Conservation (phyloP, 2,113 vertebrate species). For the Coryphaenoides rupestris region DNA sequence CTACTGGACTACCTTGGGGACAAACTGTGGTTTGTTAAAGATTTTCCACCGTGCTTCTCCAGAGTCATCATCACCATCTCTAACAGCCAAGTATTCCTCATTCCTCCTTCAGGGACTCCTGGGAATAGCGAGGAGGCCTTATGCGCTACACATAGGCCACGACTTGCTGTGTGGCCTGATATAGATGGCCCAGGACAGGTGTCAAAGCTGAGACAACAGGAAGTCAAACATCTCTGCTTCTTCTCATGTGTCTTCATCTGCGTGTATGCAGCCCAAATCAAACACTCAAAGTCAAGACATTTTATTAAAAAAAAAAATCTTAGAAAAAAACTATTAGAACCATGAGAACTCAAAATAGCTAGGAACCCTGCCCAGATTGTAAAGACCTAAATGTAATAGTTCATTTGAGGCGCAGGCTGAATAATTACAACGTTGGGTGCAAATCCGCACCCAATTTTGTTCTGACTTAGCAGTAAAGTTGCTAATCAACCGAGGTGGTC, state of each 20-base stretch:
- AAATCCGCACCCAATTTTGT: not conserved
- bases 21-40: not conserved
- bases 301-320: too few species aligned
- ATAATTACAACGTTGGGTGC: not conserved
- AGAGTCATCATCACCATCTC: not conserved
- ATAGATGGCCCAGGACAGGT: not conserved
- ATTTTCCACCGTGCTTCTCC: not conserved
- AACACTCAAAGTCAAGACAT: too few species aligned
- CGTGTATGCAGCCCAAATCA: too few species aligned
- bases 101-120: not conserved
- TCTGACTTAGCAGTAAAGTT: not conserved
- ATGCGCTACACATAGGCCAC: not conserved
- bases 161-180: not conserved
- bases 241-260: too few species aligned
- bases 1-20: too few species aligned
- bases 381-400: not conserved
- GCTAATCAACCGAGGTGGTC: slow-evolving; percentile 5
- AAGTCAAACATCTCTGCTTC: too few species aligned
- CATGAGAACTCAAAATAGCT: too few species aligned
- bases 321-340: too few species aligned
- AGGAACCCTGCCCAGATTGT: too few species aligned
- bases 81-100: not conserved
- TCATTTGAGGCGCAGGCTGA: not conserved
- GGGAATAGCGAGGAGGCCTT: not conserved
- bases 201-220: not conserved